Conservation (phyloP, 2,113 vertebrate genomes). For the Dicaeum eximium region DNA sequence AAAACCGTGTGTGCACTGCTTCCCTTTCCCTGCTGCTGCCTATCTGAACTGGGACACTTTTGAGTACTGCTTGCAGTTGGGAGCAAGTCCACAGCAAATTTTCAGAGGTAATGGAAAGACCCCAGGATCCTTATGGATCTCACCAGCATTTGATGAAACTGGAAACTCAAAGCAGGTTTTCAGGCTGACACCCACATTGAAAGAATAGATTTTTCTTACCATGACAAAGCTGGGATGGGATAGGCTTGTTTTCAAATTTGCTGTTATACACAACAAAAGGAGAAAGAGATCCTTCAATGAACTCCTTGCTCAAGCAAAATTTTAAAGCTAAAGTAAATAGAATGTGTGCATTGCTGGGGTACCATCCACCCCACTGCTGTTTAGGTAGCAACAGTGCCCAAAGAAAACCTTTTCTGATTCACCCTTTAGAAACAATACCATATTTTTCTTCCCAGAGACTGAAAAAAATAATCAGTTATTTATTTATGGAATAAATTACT, state of each 20-base stretch:
- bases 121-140: not conserved
- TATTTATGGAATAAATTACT: too few species aligned
- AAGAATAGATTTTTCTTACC: not conserved
- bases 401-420: not conserved
- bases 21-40: not conserved
- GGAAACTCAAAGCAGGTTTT: not conserved
- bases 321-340: not conserved
- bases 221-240: not conserved
- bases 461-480: not conserved
- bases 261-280: not conserved
- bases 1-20: not conserved
- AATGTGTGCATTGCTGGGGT: not conserved
- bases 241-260: not conserved
- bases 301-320: not conserved
- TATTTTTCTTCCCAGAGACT: not conserved
- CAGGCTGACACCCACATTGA: not conserved
- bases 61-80: not conserved
- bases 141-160: not conserved
- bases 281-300: not conserved
- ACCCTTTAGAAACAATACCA: not conserved
- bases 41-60: not conserved
- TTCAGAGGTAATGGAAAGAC: not conserved
- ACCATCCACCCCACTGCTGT: not conserved
- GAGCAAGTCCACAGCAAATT: not conserved
- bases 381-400: not conserved